Base-by-base conservation (phyloP, 2,888 invertebrate genomes). In the Silvanus unidentatus region DNA sequence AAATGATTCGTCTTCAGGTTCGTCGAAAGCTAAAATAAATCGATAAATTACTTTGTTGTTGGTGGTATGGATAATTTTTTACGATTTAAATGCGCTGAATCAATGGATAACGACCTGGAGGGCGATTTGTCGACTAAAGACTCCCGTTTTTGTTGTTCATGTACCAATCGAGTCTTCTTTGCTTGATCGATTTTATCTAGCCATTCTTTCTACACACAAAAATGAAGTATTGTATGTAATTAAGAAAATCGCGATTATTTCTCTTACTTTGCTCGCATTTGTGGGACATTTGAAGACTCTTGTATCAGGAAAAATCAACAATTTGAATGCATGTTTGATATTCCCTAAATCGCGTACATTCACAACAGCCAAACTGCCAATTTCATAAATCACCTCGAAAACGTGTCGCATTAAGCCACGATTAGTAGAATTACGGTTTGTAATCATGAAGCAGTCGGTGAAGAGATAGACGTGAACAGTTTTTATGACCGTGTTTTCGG, bases 261-360 rank as follows among this genome's bases (percentile, higher is more conserved):
- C 1, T 44, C 50, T 52, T 58, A 69, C 71, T 61, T 73, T 73
- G 41, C 59, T 65, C 57, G 84, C 75, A 64, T 84, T 79, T 55
- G 87, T 87, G 50, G 89, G 85, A 61, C 93, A 92, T 65, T 94
- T 92, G 70, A 93, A 94, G 39, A 94, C 86, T 65, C 92, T 82
- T 0, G 93, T 88, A 55, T 94, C 93, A 14, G 96, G 95, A 64
- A 95, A 95, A 42, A 92, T 93, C 54, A 97, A 76, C 8, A 97
- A 81, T 72, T 97, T 97, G 63, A 97, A 94, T 2, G 93, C 92
- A 71, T 94, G 85, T 68, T 92, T 93, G 1, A 93, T 85, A 50
- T 85, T 88, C 40, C 90, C 92, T 49, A 90, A 77, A 73, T 96
- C 92, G 59, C 89, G 77, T 40, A 96, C 92, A 71, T 97, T 97